Evolutionary conservation across 1,140 invertebrate genomes (phyloP).

Genomic region (Drosophila hydei): DNA sequence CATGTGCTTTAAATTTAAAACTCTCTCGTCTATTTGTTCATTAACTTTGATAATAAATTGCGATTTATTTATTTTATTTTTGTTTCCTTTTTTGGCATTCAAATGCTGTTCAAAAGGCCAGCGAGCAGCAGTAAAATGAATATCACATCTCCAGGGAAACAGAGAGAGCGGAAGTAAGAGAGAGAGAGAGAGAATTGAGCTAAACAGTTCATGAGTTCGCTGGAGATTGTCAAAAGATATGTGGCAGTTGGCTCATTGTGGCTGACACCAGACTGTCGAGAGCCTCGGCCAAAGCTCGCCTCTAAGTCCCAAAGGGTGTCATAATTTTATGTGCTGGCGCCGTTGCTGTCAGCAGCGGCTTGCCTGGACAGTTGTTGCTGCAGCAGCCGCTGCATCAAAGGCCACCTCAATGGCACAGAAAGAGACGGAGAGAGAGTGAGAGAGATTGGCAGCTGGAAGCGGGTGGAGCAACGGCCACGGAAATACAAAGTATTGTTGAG

Average conservation of each 20-base stretch:
- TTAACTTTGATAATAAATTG: conserved; percentile 25
- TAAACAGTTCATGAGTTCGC: conserved; percentile 4
- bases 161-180: too few species aligned
- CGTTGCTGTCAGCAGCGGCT: conserved; percentile 25
- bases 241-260: conserved; percentile 13
- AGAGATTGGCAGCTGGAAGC: conserved; percentile 1
- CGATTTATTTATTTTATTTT: conserved; percentile 37
- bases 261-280: conserved; percentile 23
- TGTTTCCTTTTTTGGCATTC: conserved; percentile 6
- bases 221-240: conserved; percentile 20
- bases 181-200: neutral
- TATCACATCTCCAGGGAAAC: neutral
- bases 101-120: conserved; percentile 18
- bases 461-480: neutral
- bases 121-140: neutral
- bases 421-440: neutral
- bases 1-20: conserved; percentile 3
- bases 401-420: neutral
- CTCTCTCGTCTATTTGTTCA: conserved; percentile 18
- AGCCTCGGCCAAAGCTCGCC: conserved; percentile 38
- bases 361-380: conserved; percentile 1
- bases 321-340: conserved; percentile 77
- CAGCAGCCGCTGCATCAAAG: conserved; percentile 21
- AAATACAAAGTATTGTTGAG: conserved; percentile 73
- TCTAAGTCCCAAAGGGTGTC: conserved; percentile 70